Percentiles rank a stretch among this genome's conserved stretches.
Conservation (phyloP, 2,888 invertebrate species). For the Parthenolecanium corni region DNA sequence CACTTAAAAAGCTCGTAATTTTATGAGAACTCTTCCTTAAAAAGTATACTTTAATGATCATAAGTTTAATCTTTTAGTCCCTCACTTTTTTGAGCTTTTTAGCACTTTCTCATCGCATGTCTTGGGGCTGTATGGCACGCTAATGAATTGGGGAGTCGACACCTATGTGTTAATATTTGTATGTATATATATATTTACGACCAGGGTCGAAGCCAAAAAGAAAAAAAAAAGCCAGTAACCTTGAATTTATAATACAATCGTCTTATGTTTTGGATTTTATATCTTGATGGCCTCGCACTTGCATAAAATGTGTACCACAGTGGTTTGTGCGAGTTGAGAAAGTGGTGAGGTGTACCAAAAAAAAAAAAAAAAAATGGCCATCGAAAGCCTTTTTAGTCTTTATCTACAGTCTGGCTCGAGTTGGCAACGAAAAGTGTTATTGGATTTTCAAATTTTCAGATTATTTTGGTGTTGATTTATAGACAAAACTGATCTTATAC, state of each 20-base stretch:
- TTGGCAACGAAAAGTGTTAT: too few relatives aligned
- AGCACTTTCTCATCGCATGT: slow-evolving; percentile 11
- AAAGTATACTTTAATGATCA: background rate
- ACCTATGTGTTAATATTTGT: slow-evolving; percentile 15
- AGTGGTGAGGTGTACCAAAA: background rate
- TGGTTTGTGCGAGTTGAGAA: too few relatives aligned
- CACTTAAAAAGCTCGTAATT: too few relatives aligned
- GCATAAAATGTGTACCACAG: slow-evolving; percentile 20
- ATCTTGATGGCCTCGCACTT: slow-evolving; percentile 24
- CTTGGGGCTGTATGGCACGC: slow-evolving; percentile 1
- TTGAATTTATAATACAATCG: slow-evolving; percentile 25
- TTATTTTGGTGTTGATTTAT: too few relatives aligned
- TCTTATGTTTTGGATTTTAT: slow-evolving; percentile 13
- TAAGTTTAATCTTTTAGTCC: background rate
- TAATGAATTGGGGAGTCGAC: slow-evolving; percentile 9
- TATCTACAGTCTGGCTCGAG: too few relatives aligned
- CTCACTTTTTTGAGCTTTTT: background rate
- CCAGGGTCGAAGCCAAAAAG: background rate
- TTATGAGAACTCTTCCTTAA: background rate
- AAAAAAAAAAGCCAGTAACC: slow-evolving; percentile 13
- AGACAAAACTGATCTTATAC: too few relatives aligned
- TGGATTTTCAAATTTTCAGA: too few relatives aligned
- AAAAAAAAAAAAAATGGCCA: too few relatives aligned
- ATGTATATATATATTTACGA: background rate
- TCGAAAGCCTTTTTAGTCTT: too few relatives aligned